phyloP scores from a whole-genome alignment of 1,140 invertebrate species.

The Sycobia sp. region DNA sequence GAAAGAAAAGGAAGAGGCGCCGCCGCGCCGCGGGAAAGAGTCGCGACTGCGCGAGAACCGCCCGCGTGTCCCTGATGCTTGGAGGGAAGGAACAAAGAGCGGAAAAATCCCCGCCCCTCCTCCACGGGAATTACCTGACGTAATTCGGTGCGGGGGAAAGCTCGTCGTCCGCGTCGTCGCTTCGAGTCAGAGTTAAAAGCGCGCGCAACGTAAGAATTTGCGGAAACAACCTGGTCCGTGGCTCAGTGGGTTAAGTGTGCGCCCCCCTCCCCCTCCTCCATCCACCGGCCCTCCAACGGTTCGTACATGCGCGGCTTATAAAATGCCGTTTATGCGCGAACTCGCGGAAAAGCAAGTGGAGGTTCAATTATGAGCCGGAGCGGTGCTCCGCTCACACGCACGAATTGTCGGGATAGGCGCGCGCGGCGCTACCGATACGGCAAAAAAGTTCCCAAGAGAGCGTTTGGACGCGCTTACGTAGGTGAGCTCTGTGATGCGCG shows the following conservation, averaged over 20 bases:
- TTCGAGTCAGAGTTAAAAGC: not conserved
- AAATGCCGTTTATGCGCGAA: slow-evolving; percentile 19
- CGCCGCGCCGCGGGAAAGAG: too few relatives aligned
- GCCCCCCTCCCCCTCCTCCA: not conserved
- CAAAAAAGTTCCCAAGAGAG: too few relatives aligned
- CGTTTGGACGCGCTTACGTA: too few relatives aligned
- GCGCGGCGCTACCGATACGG: not conserved
- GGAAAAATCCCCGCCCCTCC: not conserved
- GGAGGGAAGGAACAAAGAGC: not conserved
- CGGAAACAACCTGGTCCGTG: not conserved
- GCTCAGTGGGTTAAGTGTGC: slow-evolving; percentile 17
- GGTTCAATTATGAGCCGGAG: slow-evolving; percentile 22
- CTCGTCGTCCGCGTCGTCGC: too few relatives aligned
- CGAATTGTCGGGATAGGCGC: not conserved
- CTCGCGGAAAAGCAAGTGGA: slow-evolving; percentile 6
- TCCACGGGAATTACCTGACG: too few relatives aligned
- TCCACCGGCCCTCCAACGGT: too few relatives aligned
- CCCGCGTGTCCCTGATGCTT: too few relatives aligned
- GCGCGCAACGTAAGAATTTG: not conserved
- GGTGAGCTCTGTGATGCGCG: too few relatives aligned
- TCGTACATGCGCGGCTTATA: not conserved
- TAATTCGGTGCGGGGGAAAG: not conserved
- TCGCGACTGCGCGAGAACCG: too few relatives aligned
- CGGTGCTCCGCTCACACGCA: not conserved
- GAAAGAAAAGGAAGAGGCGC: too few relatives aligned